Percentiles rank a stretch among this genome's conserved stretches.
phyloP scores from a whole-genome alignment of 2,113 vertebrate genomes.

The Penelope pileata region DNA sequence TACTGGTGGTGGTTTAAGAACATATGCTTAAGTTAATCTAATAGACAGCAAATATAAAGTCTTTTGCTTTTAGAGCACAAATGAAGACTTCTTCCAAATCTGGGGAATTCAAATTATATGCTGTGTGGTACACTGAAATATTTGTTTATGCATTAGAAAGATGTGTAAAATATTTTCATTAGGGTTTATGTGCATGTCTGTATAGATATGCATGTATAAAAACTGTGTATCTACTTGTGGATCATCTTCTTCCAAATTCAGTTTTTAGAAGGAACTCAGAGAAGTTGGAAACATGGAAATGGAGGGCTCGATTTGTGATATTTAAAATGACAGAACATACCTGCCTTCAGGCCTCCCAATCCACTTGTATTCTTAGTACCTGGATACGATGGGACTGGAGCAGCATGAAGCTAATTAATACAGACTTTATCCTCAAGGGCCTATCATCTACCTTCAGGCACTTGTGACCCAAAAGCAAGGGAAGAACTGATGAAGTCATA shows the following conservation, averaged over 20 bases:
- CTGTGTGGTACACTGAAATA: background rate
- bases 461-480: constrained; percentile 43
- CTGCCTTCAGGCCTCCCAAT: constrained; percentile 43
- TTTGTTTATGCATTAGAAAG: background rate
- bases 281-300: constrained; percentile 16
- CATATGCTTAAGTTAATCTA: background rate
- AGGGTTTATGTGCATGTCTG: background rate
- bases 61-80: background rate
- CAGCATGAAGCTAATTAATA: constrained; percentile 50
- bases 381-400: background rate
- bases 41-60: background rate
- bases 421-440: constrained; percentile 48
- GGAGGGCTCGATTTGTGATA: constrained; percentile 20
- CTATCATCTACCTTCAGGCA: background rate
- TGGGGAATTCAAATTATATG: background rate
- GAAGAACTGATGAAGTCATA: background rate
- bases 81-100: background rate
- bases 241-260: background rate
- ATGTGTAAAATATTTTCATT: background rate
- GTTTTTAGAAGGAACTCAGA: background rate
- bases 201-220: background rate
- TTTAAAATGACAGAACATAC: constrained; percentile 62
- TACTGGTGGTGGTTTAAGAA: background rate
- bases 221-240: background rate
- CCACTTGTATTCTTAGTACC: constrained; percentile 15